Percentiles rank a stretch among this genome's conserved stretches.
Evolutionary conservation across 2,113 vertebrate genomes (phyloP).

Genomic region (Labeo rohita): DNA sequence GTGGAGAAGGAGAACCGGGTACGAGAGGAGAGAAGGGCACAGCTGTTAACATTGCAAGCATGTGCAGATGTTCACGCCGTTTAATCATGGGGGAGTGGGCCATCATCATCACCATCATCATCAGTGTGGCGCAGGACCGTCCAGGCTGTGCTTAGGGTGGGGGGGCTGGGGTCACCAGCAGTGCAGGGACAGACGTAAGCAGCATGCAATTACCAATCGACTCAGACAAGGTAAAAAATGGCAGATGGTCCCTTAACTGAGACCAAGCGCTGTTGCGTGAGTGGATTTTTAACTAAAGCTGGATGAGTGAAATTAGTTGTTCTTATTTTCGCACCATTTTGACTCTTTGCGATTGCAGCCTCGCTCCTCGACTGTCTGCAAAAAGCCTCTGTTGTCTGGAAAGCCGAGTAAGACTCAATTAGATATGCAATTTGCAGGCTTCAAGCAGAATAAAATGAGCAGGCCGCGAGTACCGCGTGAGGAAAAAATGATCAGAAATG

Average conservation of each 20-base stretch:
- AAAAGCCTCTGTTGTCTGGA: constrained; percentile 30
- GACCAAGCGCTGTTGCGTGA: constrained; percentile 53
- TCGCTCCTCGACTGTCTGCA: background rate
- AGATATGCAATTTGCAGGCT: constrained; percentile 26
- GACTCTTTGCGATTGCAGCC: constrained; percentile 5
- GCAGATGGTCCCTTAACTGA: constrained; percentile 61
- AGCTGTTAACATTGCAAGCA: constrained; percentile 43
- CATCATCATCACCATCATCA: constrained; percentile 46
- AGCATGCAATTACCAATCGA: constrained; percentile 60
- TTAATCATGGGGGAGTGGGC: constrained; percentile 31
- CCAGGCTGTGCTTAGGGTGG: constrained; percentile 9
- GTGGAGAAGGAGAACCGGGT: constrained; percentile 13
- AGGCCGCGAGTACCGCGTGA: background rate
- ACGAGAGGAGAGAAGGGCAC: constrained; percentile 49
- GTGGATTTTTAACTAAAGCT: constrained; percentile 48
- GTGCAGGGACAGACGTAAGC: constrained; percentile 50
- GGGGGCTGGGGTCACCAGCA: constrained; percentile 38
- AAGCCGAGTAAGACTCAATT: constrained; percentile 41
- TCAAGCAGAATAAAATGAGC: constrained; percentile 25
- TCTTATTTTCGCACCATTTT: constrained; percentile 50
- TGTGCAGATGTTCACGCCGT: background rate
- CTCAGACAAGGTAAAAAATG: constrained; percentile 58
- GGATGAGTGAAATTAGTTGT: constrained; percentile 37
- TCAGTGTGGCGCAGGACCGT: constrained; percentile 21
- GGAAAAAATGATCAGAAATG: constrained; percentile 9